These are phyloP conservation scores for Coenonympha arcania DNA, from an alignment of 2,888 invertebrate genomes.

Conservation along the genomic window DNA sequence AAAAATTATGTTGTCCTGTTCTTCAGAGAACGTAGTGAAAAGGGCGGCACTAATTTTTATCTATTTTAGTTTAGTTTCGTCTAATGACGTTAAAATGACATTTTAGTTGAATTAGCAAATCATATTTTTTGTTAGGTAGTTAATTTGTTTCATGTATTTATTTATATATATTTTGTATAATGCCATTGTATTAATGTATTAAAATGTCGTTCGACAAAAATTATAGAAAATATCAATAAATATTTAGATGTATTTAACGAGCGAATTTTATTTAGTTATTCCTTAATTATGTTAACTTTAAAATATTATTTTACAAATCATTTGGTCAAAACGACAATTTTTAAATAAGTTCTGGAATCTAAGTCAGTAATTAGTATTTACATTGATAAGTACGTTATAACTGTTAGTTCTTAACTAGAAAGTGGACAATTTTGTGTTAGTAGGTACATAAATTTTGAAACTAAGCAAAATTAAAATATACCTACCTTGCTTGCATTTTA, in stretches of 20 bases:
- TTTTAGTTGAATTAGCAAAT: constrained; percentile 3
- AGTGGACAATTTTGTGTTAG: too few species aligned
- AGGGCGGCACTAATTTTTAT: not conserved
- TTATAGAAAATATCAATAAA: constrained; percentile 11
- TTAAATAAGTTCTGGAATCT: not conserved
- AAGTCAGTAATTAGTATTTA: not conserved
- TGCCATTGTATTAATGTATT: constrained; percentile 15
- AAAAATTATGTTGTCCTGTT: not conserved
- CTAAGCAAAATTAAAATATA: not conserved
- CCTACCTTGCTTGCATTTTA: not conserved
- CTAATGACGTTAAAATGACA: constrained; percentile 6
- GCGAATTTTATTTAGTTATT: not conserved
- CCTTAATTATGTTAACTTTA: not conserved
- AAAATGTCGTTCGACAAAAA: constrained; percentile 18
- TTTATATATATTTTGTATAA: constrained; percentile 20
- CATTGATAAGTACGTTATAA: too few species aligned
- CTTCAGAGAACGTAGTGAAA: not conserved
- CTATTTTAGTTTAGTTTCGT: constrained; percentile 3
- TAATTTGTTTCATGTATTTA: constrained; percentile 20
- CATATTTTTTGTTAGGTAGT: constrained; percentile 9
- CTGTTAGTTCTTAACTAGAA: too few species aligned
- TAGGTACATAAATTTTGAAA: not conserved
- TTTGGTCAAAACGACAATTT: too few species aligned
- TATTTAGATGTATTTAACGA: constrained; percentile 3
- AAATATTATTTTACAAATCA: too few species aligned